phyloP scores from a whole-genome alignment of 2,888 invertebrate genomes.

The Hyles lineata region DNA sequence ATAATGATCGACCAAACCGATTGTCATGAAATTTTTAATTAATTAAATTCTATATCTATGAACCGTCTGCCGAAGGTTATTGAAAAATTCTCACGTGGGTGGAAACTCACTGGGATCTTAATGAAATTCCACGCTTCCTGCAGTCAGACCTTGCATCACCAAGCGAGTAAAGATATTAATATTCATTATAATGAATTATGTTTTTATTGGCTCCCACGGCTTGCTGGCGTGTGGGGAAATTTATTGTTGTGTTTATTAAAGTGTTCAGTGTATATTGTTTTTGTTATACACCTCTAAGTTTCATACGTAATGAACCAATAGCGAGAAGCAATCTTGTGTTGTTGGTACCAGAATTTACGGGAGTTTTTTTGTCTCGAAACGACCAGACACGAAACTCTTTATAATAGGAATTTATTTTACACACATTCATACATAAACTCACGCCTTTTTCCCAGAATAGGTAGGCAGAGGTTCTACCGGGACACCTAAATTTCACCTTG shows the following conservation, averaged over 20 bases:
- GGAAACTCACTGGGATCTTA: constrained; percentile 37
- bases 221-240: not conserved
- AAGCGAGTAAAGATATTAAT: constrained; percentile 39
- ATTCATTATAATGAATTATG: constrained; percentile 30
- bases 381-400: too few relatives aligned
- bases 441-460: too few relatives aligned
- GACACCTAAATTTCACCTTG: too few relatives aligned
- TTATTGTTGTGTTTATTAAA: not conserved
- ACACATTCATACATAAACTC: too few relatives aligned
- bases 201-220: constrained; percentile 16
- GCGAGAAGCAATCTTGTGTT: too few relatives aligned
- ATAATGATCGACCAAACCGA: not conserved
- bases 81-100: constrained; percentile 51
- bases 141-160: constrained; percentile 35
- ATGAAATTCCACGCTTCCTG: constrained; percentile 44
- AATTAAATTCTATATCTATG: constrained; percentile 29
- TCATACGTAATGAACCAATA: too few relatives aligned
- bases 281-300: not conserved
- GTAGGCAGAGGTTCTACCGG: too few relatives aligned
- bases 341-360: too few relatives aligned
- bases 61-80: constrained; percentile 35
- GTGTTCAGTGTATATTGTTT: not conserved
- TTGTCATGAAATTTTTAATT: not conserved
- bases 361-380: too few relatives aligned
- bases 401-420: too few relatives aligned